phyloP scores from a whole-genome alignment of 2,888 invertebrate species.

The Drosophila mettleri region DNA sequence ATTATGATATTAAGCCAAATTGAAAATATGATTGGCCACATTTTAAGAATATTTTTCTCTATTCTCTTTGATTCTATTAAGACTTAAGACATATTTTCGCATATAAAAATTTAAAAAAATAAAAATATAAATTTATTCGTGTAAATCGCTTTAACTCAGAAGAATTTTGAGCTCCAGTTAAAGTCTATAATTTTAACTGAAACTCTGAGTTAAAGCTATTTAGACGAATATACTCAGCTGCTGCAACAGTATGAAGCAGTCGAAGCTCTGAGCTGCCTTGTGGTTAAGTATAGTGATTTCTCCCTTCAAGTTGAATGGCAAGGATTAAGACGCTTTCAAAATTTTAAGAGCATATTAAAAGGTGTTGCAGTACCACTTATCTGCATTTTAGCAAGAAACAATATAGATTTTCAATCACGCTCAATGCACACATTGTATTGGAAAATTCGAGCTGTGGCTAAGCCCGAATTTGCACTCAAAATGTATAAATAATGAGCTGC shows the following conservation, averaged over 20 bases:
- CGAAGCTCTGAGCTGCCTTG: not conserved
- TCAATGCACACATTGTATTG: not conserved
- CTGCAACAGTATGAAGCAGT: no score
- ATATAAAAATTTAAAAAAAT: no score
- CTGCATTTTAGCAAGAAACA: not conserved
- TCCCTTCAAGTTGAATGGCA: not conserved
- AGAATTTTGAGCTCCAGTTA: no score
- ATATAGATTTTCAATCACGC: not conserved
- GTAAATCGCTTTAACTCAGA: no score
- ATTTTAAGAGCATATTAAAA: not conserved
- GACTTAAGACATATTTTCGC: not conserved
- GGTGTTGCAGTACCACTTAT: not conserved
- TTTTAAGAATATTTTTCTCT: no score
- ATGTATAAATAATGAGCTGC: not conserved
- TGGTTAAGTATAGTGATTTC: not conserved
- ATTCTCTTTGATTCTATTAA: no score
- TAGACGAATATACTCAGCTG: not conserved
- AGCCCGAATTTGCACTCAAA: not conserved
- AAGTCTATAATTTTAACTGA: no score
- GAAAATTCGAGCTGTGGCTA: not conserved
- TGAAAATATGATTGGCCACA: not conserved
- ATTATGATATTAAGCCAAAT: not conserved
- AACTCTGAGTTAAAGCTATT: not conserved
- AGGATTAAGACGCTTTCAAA: conserved; percentile 2
- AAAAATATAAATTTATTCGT: no score